phyloP scores from a whole-genome alignment of 2,888 invertebrate genomes.

The Drosophila quasianomalipes region DNA sequence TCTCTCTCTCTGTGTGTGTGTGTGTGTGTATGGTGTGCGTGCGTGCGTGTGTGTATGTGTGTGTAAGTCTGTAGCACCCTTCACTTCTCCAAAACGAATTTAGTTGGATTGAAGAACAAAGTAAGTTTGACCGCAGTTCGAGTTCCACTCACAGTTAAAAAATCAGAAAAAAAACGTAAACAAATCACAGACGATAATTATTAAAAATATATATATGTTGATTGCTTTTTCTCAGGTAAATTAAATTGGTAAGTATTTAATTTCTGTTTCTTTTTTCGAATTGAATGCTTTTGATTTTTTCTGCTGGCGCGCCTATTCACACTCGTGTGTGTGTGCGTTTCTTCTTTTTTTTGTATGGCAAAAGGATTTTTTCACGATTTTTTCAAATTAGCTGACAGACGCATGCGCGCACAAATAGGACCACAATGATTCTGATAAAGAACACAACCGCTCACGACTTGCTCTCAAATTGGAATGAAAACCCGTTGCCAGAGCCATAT shows the following conservation, averaged over 20 bases:
- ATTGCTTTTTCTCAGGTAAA: constrained; percentile 46
- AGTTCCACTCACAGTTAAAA: constrained; percentile 68
- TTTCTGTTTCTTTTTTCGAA: constrained; percentile 15
- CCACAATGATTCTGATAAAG: constrained; percentile 51
- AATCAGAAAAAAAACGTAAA: constrained; percentile 72
- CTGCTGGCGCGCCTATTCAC: constrained; percentile 44
- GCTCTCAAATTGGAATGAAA: constrained; percentile 82
- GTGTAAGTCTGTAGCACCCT: constrained; percentile 61
- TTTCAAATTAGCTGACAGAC: constrained; percentile 60
- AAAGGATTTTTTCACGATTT: constrained; percentile 74
- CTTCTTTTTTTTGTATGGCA: constrained; percentile 60
- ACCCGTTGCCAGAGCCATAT: constrained; percentile 59
- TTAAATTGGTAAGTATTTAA: constrained; percentile 2
- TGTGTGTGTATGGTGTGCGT: constrained; percentile 5
- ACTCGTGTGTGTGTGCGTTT: constrained; percentile 30
- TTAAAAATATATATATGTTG: constrained; percentile 31
- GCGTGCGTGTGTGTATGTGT: constrained; percentile 21
- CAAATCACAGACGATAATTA: constrained; percentile 67
- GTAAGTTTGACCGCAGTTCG: constrained; percentile 40
- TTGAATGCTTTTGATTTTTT: constrained; percentile 36
- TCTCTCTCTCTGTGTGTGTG: constrained; percentile 3
- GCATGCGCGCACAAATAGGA: constrained; percentile 71
- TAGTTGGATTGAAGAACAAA: constrained; percentile 38
- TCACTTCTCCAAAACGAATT: constrained; percentile 69
- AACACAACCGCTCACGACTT: constrained; percentile 80